Percentiles rank a stretch among this genome's conserved stretches.
Conservation (phyloP, 2,113 vertebrate genomes). For the Epinephelus lanceolatus region DNA sequence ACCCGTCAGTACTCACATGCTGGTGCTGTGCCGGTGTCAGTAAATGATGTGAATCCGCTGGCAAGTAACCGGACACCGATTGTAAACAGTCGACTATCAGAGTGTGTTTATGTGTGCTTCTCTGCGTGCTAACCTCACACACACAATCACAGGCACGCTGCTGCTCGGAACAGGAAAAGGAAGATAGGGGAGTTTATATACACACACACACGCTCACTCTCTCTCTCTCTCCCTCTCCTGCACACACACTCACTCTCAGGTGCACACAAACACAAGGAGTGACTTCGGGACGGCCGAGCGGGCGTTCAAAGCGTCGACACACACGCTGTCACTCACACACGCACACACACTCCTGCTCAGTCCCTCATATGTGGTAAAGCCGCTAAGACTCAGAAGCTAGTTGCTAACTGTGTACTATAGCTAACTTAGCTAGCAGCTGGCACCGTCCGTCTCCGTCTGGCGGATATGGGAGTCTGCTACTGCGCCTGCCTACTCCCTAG, state of each 20-base stretch:
- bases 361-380: constrained; percentile 8
- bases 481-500: constrained; percentile 66
- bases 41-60: constrained; percentile 60
- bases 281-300: constrained; percentile 58
- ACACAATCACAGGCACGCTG: constrained; percentile 26
- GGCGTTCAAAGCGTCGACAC: constrained; percentile 39
- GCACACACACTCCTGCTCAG: constrained; percentile 24
- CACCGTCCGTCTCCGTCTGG: constrained; percentile 53
- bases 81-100: constrained; percentile 62
- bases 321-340: constrained; percentile 29
- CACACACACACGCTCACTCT: neutral
- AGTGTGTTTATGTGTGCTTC: constrained; percentile 33
- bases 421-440: constrained; percentile 79
- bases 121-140: constrained; percentile 42
- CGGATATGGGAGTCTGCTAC: constrained; percentile 60
- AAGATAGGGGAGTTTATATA: constrained; percentile 23
- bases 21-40: constrained; percentile 50
- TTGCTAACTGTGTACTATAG: constrained; percentile 67
- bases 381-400: constrained; percentile 64
- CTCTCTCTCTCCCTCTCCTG: too few relatives aligned
- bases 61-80: constrained; percentile 70
- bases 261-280: constrained; percentile 25
- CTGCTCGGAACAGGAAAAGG: constrained; percentile 34
- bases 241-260: neutral
- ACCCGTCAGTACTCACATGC: constrained; percentile 74